Base-by-base conservation (phyloP, 2,113 vertebrate species). In the Scolopax mira region DNA sequence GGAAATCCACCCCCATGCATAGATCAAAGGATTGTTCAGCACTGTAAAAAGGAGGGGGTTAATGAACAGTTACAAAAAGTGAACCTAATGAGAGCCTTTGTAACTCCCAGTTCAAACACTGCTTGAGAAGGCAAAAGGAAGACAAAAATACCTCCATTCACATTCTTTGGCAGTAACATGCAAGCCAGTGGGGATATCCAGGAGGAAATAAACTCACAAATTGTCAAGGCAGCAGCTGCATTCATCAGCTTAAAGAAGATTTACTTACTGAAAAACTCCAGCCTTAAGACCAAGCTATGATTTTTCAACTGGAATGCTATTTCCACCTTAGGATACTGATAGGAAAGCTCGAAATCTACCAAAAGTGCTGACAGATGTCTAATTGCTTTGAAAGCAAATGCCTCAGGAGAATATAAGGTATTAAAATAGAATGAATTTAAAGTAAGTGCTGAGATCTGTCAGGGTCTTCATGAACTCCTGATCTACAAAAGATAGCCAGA, bases 371-470 rank as follows among this genome's bases (percentile, higher is more conserved):
- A 96, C 89, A 95, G 91, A 94, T 89, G 81, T 85, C 74, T 97
- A 97, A 97, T 91, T 96, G 89, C 93, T 96, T 94, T 96, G 87
- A 97, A 96, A 95, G 95, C 51, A 96, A 92, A 92, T 69, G 94
- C 94, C 94, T 86, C 82, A 37, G 90, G 93, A 95, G 83, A 94
- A 92, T 91, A 94, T 55, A 7, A 78, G 92, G 93, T 81, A 94
- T 86, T 91, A 95, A 93, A 96, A 85, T 19, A 80, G 75, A 89
- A 88, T 5, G 6, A 91, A 88, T 95, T 96, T 92, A 91, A 37
- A 88, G 60, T 85, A 94, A 95, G 60, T 44, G 67, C 88, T 81
- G 90, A 91, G 75, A 67, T 95, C 41, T 85, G 85, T 95, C 95
- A 93, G 69, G 49, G 67, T 37, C 89, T 93, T 90, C 62, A 67